phyloP scores from a whole-genome alignment of 2,888 invertebrate species.

The Drosophila suboccidentalis region DNA sequence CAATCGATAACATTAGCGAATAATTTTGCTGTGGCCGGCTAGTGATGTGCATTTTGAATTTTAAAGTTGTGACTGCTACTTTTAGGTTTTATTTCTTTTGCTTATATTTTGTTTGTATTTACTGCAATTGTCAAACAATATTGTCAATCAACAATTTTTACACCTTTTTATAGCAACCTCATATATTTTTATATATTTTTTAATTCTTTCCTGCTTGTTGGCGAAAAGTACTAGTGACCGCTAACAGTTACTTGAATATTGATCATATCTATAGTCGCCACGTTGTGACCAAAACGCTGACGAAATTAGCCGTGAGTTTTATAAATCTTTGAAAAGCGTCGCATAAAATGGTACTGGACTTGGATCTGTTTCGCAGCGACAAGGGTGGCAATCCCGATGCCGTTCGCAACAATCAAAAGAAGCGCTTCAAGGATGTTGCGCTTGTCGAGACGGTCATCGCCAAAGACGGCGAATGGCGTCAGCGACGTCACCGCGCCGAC shows the following conservation, averaged over 20 bases:
- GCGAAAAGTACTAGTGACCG: not conserved
- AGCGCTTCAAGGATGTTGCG: slow-evolving; percentile 96
- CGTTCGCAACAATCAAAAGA: slow-evolving; percentile 95
- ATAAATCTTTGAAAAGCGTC: slow-evolving; percentile 14
- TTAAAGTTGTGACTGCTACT: not conserved
- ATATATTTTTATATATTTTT: not conserved
- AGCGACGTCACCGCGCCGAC: slow-evolving; percentile 95
- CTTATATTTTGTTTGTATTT: not conserved
- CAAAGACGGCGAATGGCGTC: slow-evolving; percentile 96
- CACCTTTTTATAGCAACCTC: not conserved
- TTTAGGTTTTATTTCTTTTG: not conserved
- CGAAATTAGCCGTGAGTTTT: slow-evolving; percentile 32
- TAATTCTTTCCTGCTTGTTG: not conserved
- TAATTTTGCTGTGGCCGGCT: not conserved
- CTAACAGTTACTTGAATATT: slow-evolving; percentile 24
- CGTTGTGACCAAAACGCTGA: slow-evolving; percentile 71
- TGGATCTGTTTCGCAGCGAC: slow-evolving; percentile 97
- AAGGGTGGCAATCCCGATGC: slow-evolving; percentile 97
- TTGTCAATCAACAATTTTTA: not conserved
- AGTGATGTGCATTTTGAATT: slow-evolving; percentile 12
- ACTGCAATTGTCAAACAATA: not conserved
- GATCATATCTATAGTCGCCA: slow-evolving; percentile 66
- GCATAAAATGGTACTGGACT: slow-evolving; percentile 95
- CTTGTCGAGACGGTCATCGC: slow-evolving; percentile 97
- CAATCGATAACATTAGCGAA: slow-evolving; percentile 7